phyloP scores from a whole-genome alignment of 2,888 invertebrate genomes.

The Lasioglossum leucozonium region DNA sequence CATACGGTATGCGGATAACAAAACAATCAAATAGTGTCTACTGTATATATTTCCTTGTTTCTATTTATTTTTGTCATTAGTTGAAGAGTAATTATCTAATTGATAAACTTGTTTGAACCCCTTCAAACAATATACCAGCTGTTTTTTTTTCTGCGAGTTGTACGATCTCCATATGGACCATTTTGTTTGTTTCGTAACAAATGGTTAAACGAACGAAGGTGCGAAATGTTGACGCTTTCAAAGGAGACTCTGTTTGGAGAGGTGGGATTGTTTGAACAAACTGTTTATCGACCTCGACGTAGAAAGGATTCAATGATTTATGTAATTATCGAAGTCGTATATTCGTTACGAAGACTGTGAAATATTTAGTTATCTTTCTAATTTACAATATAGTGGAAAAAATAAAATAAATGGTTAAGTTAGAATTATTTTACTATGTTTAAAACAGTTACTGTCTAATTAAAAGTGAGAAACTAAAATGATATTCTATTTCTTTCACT shows the following conservation, averaged over 20 bases:
- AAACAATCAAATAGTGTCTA: background rate
- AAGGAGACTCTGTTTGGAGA: background rate
- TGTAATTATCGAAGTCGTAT: background rate
- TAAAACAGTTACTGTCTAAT: background rate
- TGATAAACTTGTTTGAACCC: background rate
- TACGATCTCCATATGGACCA: background rate
- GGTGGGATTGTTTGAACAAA: background rate
- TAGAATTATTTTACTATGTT: background rate
- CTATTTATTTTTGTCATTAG: background rate
- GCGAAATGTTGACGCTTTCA: slow-evolving; percentile 4
- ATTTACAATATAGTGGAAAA: background rate
- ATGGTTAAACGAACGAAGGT: background rate
- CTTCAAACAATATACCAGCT: background rate
- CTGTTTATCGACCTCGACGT: background rate
- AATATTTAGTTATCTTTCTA: background rate
- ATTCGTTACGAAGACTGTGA: background rate
- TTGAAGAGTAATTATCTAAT: background rate
- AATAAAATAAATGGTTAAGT: background rate
- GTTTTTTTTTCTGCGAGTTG: background rate
- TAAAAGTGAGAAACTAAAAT: too few species aligned
- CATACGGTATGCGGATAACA: background rate
- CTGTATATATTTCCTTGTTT: background rate
- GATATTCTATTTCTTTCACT: too few species aligned
- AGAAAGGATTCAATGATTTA: background rate
- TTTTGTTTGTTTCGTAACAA: slow-evolving; percentile 17